phyloP scores from a whole-genome alignment of 37 sponge, comb jelly and placozoan genomes.

The Ephydatia muelleri region DNA sequence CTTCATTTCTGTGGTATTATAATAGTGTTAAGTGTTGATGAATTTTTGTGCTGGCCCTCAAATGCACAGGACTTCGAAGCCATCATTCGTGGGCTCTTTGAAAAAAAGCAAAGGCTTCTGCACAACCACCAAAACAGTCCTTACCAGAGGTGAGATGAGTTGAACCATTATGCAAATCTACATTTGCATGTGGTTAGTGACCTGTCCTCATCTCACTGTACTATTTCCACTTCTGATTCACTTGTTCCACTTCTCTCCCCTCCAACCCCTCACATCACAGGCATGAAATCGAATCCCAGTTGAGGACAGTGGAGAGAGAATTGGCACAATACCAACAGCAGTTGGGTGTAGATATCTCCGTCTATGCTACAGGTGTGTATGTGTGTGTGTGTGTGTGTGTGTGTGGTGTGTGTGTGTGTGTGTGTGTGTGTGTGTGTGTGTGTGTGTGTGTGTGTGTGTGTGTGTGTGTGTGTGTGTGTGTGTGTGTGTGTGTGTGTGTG shows the following conservation, averaged over 20 bases:
- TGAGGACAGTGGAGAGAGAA: constrained; percentile 61
- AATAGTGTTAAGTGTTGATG: neutral
- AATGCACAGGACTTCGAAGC: constrained; percentile 21
- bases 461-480: too few species aligned
- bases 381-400: too few species aligned
- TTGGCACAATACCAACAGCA: constrained; percentile 47
- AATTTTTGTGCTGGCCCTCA: neutral
- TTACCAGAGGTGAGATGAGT: constrained; percentile 52
- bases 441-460: too few species aligned
- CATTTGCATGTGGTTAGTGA: too few species aligned
- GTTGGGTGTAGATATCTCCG: neutral
- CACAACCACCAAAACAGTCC: constrained; percentile 62
- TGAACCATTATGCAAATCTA: neutral
- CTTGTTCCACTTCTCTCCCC: neutral
- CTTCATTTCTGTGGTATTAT: neutral
- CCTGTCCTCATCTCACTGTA: constrained; percentile 7
- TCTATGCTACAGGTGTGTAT: neutral
- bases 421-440: neutral
- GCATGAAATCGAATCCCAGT: constrained; percentile 68
- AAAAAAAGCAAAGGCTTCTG: constrained; percentile 58
- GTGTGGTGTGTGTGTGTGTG: neutral
- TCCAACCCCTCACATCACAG: too few species aligned
- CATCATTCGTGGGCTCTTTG: constrained; percentile 2
- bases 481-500: neutral
- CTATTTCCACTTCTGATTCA: neutral